Evolutionary conservation across 2,888 invertebrate genomes (phyloP).

Genomic region (Amphipoea oculea): DNA sequence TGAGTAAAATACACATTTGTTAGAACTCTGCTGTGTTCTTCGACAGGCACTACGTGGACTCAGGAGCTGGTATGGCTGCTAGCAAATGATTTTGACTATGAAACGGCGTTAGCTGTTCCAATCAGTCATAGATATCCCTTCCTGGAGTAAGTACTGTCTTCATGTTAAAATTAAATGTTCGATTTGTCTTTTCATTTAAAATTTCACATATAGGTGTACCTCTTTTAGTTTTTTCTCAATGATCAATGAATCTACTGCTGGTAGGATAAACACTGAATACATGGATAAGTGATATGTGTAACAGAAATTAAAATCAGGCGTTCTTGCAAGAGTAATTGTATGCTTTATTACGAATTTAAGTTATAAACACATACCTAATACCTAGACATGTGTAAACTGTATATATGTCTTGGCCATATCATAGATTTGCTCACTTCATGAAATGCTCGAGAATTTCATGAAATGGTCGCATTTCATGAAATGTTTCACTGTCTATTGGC

Average conservation of each 20-base stretch:
- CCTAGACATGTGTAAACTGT: neutral
- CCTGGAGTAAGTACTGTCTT: slow-evolving; percentile 91
- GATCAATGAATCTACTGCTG: neutral
- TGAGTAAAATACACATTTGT: neutral
- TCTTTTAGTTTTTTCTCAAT: neutral
- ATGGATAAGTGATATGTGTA: neutral
- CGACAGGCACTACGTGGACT: slow-evolving; percentile 91
- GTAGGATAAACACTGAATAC: neutral
- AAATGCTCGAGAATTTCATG: no score
- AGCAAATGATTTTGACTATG: slow-evolving; percentile 92
- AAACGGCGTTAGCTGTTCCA: slow-evolving; percentile 86
- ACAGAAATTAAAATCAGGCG: slow-evolving; percentile 6
- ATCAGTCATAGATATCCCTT: slow-evolving; percentile 92
- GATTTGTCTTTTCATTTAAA: neutral
- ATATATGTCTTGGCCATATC: no score
- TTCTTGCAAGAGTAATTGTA: neutral
- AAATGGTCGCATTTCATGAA: no score
- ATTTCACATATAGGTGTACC: neutral
- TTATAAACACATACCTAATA: no score
- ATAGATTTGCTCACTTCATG: no score
- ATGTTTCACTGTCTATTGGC: no score
- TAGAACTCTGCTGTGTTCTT: neutral
- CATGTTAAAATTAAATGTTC: neutral
- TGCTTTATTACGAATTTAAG: neutral
- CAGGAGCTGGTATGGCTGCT: slow-evolving; percentile 94